These are phyloP conservation scores for Sepioteuthis lessoniana DNA, from an alignment of 2,888 invertebrate species.

Conservation along the genomic window DNA sequence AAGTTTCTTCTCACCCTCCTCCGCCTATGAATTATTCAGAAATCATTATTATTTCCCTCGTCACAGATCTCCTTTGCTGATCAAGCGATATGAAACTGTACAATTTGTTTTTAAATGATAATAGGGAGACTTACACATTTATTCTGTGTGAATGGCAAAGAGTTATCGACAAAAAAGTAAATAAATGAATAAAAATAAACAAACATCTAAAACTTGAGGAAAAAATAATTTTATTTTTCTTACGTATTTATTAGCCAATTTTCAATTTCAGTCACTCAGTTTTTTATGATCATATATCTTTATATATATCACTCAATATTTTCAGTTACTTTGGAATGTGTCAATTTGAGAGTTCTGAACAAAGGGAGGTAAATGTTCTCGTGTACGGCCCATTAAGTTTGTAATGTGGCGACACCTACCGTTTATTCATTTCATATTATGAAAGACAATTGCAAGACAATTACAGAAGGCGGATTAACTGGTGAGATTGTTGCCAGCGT, in stretches of 20 bases:
- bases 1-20: too few species aligned
- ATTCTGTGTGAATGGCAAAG: background rate
- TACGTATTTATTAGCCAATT: background rate
- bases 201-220: background rate
- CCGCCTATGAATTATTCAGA: too few species aligned
- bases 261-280: background rate
- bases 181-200: background rate
- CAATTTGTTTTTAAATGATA: background rate
- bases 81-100: background rate
- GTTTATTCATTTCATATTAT: background rate
- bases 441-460: background rate
- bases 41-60: background rate
- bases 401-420: slow-evolving; percentile 33
- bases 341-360: background rate
- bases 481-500: background rate
- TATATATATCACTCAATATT: background rate
- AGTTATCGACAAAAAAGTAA: background rate
- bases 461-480: background rate
- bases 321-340: background rate
- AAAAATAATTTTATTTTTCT: background rate
- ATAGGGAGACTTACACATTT: background rate
- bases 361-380: background rate
- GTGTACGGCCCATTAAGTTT: background rate
- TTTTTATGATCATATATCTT: background rate
- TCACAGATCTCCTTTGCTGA: background rate